Percentiles rank a stretch among this genome's conserved stretches.
Evolutionary conservation across 1,140 invertebrate genomes (phyloP).

Genomic region (Matsumurasca onukii): DNA sequence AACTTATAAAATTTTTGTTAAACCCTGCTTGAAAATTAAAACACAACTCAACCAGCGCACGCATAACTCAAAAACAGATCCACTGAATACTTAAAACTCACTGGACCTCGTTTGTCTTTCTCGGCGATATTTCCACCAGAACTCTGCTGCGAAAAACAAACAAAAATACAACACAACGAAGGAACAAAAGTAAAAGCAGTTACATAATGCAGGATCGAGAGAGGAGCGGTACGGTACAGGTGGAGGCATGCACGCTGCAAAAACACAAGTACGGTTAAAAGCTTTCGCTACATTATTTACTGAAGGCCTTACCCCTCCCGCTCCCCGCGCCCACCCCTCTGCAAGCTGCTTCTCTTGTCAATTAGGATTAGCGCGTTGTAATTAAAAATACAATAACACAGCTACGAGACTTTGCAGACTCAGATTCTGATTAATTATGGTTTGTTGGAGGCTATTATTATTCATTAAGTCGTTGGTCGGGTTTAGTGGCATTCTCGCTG

Average conservation of each 20-base stretch:
- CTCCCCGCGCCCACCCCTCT: conserved; percentile 2
- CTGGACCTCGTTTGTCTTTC: no score
- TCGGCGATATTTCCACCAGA: no score
- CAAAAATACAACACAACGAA: not conserved
- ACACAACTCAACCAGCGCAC: no score
- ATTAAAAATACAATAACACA: conserved; percentile 35
- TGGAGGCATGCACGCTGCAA: conserved; percentile 22
- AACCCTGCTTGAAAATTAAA: no score
- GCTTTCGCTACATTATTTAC: conserved; percentile 35
- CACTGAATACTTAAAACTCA: no score
- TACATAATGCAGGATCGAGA: not conserved
- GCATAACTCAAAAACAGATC: no score
- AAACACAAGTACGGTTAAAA: conserved; percentile 29
- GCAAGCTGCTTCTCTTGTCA: conserved; percentile 23
- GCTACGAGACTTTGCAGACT: not conserved
- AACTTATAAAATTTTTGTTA: no score
- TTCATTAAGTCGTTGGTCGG: conserved; percentile 14
- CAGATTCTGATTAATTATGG: conserved; percentile 20
- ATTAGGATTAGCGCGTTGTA: conserved; percentile 27
- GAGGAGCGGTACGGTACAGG: not conserved
- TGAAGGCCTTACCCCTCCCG: conserved; percentile 27
- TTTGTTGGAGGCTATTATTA: conserved; percentile 20
- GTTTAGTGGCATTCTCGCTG: not conserved
- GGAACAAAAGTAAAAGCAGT: not conserved
- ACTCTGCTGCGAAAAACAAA: no score